phyloP scores from a whole-genome alignment of 53 echinoderm and acorn worm genomes.

The Antedon mediterranea region DNA sequence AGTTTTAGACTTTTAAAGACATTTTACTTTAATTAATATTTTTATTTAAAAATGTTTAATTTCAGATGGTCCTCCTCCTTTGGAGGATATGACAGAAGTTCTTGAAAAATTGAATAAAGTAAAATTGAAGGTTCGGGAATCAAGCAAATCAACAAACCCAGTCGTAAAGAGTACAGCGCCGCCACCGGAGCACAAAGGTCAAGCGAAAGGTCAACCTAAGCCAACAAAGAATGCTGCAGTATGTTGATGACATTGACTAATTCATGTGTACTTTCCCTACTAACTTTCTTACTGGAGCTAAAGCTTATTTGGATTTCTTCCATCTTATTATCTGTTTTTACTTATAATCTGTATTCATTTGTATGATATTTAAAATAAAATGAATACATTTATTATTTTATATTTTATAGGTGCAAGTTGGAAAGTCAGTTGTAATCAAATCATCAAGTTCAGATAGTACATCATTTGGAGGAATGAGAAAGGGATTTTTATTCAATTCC shows the following conservation, averaged over 20 bases:
- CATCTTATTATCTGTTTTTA: too few relatives aligned
- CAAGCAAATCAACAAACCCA: background rate
- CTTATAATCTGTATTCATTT: too few relatives aligned
- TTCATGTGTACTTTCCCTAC: too few relatives aligned
- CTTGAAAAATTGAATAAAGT: slow-evolving; percentile 38
- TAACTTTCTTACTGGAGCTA: too few relatives aligned
- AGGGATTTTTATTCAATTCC: slow-evolving; percentile 71
- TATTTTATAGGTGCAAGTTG: background rate
- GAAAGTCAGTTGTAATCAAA: background rate
- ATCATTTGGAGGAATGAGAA: slow-evolving; percentile 73
- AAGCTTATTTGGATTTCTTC: too few relatives aligned
- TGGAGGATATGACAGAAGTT: slow-evolving; percentile 86
- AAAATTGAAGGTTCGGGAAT: background rate
- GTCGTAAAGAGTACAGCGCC: background rate
- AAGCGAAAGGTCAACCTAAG: background rate
- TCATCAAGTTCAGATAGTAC: background rate
- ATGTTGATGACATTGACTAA: background rate
- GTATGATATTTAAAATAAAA: too few relatives aligned
- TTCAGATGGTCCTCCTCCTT: slow-evolving; percentile 32
- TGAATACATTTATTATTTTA: background rate
- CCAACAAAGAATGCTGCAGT: background rate
- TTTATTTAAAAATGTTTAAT: too few relatives aligned
- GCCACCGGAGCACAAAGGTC: background rate
- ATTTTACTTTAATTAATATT: too few relatives aligned
- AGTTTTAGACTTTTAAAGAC: too few relatives aligned